A percentile compares a stretch with the other conserved stretches of the same genome.
These are phyloP conservation scores for Zygogramma bicolorata DNA, from an alignment of 2,888 invertebrate species.

Conservation along the genomic window DNA sequence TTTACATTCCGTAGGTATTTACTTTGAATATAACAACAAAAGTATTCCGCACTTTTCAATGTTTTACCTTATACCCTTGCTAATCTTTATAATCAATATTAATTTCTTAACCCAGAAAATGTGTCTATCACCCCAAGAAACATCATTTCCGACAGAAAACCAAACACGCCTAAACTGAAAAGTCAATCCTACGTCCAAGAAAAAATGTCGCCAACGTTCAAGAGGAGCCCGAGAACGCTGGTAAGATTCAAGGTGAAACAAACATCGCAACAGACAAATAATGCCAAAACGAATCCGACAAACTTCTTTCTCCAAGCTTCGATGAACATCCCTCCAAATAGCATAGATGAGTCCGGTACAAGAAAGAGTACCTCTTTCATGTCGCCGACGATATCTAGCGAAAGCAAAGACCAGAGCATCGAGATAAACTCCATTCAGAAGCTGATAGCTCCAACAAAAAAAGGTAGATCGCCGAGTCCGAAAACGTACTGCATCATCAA, in stretches of 20 bases:
- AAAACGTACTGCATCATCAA: conserved; percentile 17
- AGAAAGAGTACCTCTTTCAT: conserved; percentile 55
- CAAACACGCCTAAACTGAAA: not conserved
- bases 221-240: not conserved
- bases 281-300: conserved; percentile 33
- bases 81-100: not conserved
- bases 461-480: conserved; percentile 59
- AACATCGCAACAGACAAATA: not conserved
- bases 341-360: not conserved
- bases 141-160: not conserved
- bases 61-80: too few species aligned
- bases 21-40: too few species aligned
- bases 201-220: conserved; percentile 23
- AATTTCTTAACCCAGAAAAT: conserved; percentile 10
- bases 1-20: too few species aligned
- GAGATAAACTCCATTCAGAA: conserved; percentile 53
- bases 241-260: not conserved
- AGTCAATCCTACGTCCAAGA: conserved; percentile 22
- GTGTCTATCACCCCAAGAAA: not conserved
- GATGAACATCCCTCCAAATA: not conserved
- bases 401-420: conserved; percentile 58
- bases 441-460: conserved; percentile 56
- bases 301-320: conserved; percentile 32
- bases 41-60: too few species aligned
- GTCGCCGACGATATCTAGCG: conserved; percentile 62